Conservation (phyloP, 2,888 invertebrate genomes). For the Malachius bipustulatus region DNA sequence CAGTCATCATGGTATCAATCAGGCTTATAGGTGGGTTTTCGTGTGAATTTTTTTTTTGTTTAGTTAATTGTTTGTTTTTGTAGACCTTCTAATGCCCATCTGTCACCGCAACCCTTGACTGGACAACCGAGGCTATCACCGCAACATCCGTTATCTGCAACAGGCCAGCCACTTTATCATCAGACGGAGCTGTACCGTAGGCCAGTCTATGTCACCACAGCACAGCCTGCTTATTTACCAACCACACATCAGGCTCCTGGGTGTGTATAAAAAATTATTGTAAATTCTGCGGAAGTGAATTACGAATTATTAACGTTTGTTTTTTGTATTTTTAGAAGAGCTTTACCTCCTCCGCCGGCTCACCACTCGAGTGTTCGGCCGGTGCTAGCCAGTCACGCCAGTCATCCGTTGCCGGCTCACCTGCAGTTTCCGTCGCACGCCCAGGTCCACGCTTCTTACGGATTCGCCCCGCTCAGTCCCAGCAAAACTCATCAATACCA, state of each 20-base stretch:
- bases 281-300: no score
- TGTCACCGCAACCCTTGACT: conserved; percentile 41
- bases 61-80: conserved; percentile 13
- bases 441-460: conserved; percentile 47
- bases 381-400: conserved; percentile 51
- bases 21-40: conserved; percentile 37
- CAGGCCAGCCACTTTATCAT: conserved; percentile 50
- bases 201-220: conserved; percentile 57
- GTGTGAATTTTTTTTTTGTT: not conserved
- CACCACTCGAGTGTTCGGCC: conserved; percentile 68
- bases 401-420: conserved; percentile 71
- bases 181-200: conserved; percentile 53
- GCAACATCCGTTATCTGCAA: conserved; percentile 40
- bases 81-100: conserved; percentile 38
- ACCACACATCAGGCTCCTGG: conserved; percentile 43
- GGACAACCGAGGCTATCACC: conserved; percentile 40
- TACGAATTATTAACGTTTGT: no score
- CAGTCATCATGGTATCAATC: conserved; percentile 39
- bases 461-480: conserved; percentile 59
- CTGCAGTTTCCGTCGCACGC: conserved; percentile 62
- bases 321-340: conserved; percentile 39
- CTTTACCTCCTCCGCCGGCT: conserved; percentile 65
- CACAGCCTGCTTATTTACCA: conserved; percentile 43
- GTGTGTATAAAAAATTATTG: no score
- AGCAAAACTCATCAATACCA: conserved; percentile 57